Evolutionary conservation across 2,888 invertebrate species (phyloP).

Genomic region (Leptopterna dolabrata): DNA sequence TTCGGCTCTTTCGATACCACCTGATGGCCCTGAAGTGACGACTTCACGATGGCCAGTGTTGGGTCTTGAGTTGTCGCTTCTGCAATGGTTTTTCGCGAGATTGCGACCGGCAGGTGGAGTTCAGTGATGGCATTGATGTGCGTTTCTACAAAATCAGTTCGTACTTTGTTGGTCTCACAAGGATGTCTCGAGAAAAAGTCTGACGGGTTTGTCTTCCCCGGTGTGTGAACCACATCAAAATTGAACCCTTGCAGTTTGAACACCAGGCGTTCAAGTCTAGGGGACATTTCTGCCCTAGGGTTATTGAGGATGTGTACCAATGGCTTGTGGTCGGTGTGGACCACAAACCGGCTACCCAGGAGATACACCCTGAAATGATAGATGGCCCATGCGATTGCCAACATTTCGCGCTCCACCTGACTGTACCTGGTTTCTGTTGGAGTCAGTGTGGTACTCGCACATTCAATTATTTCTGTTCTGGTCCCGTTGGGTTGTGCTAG

Average conservation of each 20-base stretch:
- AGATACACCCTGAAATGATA: not conserved
- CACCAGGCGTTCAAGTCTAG: not conserved
- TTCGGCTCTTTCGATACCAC: no score
- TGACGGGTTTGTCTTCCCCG: not conserved
- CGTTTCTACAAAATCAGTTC: no score
- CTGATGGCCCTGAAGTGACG: no score
- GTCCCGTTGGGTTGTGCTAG: no score
- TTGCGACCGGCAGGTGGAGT: no score
- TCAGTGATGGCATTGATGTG: not conserved
- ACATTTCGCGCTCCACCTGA: not conserved
- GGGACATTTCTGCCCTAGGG: not conserved
- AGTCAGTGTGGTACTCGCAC: not conserved
- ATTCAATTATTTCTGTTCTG: not conserved
- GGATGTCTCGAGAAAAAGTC: conserved; percentile 22
- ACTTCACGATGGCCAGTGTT: no score
- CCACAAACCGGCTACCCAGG: not conserved
- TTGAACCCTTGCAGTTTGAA: not conserved
- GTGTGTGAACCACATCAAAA: not conserved
- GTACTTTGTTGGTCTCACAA: not conserved
- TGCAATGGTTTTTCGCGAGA: no score
- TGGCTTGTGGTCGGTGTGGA: not conserved
- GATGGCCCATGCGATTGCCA: not conserved
- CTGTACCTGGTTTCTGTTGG: not conserved
- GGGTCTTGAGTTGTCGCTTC: no score
- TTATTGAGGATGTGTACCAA: not conserved